Percentiles rank a stretch among this genome's conserved stretches.
Evolutionary conservation across 1,140 invertebrate genomes (phyloP).

Genomic region (Ericerus pela): DNA sequence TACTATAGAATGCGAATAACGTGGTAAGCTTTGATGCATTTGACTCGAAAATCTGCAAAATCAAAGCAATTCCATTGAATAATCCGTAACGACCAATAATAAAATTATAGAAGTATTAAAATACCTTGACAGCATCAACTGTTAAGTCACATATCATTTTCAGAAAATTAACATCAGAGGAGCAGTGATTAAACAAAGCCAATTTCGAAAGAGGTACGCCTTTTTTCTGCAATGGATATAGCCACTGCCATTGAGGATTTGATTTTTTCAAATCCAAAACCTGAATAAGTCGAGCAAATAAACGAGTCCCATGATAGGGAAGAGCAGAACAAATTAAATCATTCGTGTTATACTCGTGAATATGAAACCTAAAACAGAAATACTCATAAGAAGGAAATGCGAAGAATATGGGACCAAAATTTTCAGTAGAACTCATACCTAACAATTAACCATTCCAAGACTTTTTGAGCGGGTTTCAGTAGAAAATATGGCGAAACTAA

Average conservation of each 20-base stretch:
- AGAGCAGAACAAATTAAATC: conserved; percentile 62
- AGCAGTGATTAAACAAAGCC: conserved; percentile 53
- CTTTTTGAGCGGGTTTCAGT: conserved; percentile 67
- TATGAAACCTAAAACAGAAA: conserved; percentile 46
- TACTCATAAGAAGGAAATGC: neutral
- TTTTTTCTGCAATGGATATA: conserved; percentile 51
- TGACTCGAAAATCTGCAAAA: conserved; percentile 32
- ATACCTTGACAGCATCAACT: neutral
- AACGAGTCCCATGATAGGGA: conserved; percentile 80
- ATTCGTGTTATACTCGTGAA: conserved; percentile 75
- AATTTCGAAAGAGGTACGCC: conserved; percentile 52
- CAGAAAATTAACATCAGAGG: conserved; percentile 50
- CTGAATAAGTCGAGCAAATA: conserved; percentile 70
- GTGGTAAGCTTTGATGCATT: conserved; percentile 45
- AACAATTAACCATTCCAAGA: conserved; percentile 82
- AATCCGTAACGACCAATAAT: neutral
- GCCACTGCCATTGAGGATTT: conserved; percentile 38
- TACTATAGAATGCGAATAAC: conserved; percentile 61
- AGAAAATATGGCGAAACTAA: conserved; percentile 75
- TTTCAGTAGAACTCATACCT: conserved; percentile 33
- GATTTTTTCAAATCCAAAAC: conserved; percentile 45
- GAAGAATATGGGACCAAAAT: neutral
- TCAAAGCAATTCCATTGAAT: neutral
- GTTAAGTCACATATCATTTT: conserved; percentile 51
- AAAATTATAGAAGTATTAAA: neutral